Base-by-base conservation (phyloP, 1,140 invertebrate genomes). In the Eriosoma lanigerum region DNA sequence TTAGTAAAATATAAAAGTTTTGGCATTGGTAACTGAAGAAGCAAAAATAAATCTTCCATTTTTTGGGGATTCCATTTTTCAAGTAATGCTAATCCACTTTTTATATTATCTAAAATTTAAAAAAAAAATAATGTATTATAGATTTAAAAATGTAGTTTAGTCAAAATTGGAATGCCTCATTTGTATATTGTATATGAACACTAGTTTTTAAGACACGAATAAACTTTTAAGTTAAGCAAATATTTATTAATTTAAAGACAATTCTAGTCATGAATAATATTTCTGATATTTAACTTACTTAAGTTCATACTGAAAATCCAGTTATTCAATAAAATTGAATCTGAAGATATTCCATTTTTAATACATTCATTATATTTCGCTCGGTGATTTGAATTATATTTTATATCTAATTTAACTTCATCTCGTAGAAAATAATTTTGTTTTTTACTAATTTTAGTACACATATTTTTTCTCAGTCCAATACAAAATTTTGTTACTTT, bases 21-120 rank as follows among this genome's bases (percentile, higher is more conserved):
- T 78, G 6, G 10, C 21, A 46, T 46, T 26, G 75, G 44, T 38
- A 78, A 9, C 26, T 62, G 75, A 2, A 78, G 56, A 0, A 78
- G 56, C 29, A 78, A 17, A 62, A 60, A 78, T 12, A 78, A 46
- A 78, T 78, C 75, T 46, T 78, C 75, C 56, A 78, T 78, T 50
- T 78, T 12, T n/a, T 78, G 44, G n/a, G 75, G 75, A 48, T 78
- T 78, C 75, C 75, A 78, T 62, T 13, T 44, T 48, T 60, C 62
- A 1, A 78, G 38, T 48, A 78, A 19, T 9, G 0, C 10, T 0
- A 78, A 17, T n/a, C 75, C 75, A 78, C 13, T 24, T 26, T 13
- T 62, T 29, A 78, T 62, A 46, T 78, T 2, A 46, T 78, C 75
- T 78, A 10, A 48, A 24, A 44, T 56, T 5, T 12, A 29, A 29